Percentiles rank a stretch among this genome's conserved stretches.
phyloP scores from a whole-genome alignment of 2,888 invertebrate species.

The Conomelus anceps region DNA sequence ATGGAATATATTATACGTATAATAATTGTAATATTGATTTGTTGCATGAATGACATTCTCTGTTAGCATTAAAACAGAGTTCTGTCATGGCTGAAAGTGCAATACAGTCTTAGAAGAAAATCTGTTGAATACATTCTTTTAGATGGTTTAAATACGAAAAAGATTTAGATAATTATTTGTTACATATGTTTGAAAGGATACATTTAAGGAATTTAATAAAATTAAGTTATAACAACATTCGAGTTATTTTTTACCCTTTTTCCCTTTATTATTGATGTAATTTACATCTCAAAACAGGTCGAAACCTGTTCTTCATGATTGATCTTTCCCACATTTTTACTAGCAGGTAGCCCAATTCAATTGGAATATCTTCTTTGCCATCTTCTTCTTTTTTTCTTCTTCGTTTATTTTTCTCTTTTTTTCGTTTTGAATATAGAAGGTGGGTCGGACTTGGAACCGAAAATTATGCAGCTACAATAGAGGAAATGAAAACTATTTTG shows the following conservation, averaged over 20 bases:
- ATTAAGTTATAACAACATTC: slow-evolving; percentile 1
- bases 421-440: no score
- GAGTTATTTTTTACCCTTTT: neutral
- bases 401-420: no score
- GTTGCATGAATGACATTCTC: neutral
- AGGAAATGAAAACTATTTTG: no score
- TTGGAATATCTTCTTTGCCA: no score
- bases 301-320: no score
- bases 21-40: neutral
- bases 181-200: slow-evolving; percentile 28
- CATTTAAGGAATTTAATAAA: slow-evolving; percentile 21
- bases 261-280: neutral
- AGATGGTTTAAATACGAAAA: slow-evolving; percentile 25
- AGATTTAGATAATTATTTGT: slow-evolving; percentile 26
- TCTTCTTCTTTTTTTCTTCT: no score
- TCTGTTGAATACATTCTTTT: slow-evolving; percentile 21
- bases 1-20: neutral
- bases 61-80: neutral
- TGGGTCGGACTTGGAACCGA: no score
- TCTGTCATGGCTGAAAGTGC: slow-evolving; percentile 25
- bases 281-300: no score
- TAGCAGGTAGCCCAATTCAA: no score
- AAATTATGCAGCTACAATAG: no score
- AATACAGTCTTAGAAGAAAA: slow-evolving; percentile 21
- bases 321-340: no score